Conservation (phyloP, 2,113 vertebrate genomes). For the Dinomys branickii region DNA sequence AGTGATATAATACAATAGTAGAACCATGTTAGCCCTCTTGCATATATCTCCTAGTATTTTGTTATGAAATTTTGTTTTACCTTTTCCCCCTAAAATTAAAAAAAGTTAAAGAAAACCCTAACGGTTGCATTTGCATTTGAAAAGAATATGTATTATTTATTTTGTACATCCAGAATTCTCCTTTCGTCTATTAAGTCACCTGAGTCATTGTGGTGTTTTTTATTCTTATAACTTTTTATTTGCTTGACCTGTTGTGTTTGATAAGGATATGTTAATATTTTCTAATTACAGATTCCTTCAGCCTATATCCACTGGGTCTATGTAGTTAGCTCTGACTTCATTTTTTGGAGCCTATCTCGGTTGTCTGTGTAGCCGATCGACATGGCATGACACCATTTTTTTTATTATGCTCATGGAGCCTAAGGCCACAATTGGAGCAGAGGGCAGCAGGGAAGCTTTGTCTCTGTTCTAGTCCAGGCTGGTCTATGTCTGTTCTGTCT, state of each 20-base stretch:
- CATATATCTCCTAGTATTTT: too few species aligned
- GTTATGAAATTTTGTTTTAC: too few species aligned
- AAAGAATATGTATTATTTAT: neutral
- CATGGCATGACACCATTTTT: neutral
- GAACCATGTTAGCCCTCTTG: too few species aligned
- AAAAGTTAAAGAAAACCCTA: neutral
- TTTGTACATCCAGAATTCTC: neutral
- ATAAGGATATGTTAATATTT: neutral
- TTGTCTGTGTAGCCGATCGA: neutral
- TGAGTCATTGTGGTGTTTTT: neutral
- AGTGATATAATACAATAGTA: too few species aligned
- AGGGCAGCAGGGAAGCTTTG: neutral
- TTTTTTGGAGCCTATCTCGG: neutral
- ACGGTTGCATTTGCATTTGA: conserved; percentile 4
- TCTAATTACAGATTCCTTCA: neutral
- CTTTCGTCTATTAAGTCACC: neutral
- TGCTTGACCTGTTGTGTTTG: neutral
- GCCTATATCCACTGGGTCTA: neutral
- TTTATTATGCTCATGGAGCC: neutral
- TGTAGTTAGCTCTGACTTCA: neutral
- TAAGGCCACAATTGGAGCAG: neutral
- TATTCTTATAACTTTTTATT: neutral
- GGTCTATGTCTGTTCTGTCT: neutral
- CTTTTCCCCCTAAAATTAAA: too few species aligned
- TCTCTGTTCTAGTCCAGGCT: neutral